Conservation (phyloP, 2,113 vertebrate species). For the Silurus glanis region DNA sequence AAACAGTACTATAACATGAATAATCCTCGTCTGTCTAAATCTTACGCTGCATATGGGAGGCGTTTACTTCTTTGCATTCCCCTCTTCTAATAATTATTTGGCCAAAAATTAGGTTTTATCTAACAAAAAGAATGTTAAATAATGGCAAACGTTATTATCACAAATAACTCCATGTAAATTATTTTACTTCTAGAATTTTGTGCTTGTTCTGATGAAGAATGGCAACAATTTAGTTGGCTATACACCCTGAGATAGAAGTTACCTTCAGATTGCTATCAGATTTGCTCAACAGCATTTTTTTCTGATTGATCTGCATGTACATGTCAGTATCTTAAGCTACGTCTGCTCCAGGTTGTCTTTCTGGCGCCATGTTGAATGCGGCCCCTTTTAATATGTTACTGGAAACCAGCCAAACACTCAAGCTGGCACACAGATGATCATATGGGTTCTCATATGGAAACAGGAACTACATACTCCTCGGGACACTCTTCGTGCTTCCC, state of each 20-base stretch:
- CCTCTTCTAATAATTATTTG: neutral
- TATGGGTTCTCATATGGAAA: constrained; percentile 9
- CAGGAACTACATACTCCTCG: constrained; percentile 26
- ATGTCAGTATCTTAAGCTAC: neutral
- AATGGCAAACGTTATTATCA: too few relatives aligned
- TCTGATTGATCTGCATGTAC: constrained; percentile 3
- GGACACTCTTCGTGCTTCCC: neutral
- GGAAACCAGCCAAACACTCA: constrained; percentile 30
- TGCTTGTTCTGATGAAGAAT: neutral
- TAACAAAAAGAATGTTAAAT: neutral
- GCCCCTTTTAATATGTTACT: constrained; percentile 7
- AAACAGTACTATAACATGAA: neutral
- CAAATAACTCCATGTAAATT: neutral
- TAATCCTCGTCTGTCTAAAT: neutral
- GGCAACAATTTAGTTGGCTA: neutral
- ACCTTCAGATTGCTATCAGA: neutral
- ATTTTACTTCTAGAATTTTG: neutral
- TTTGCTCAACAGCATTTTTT: neutral
- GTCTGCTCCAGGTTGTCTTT: neutral
- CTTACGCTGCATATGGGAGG: neutral
- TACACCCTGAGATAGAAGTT: neutral
- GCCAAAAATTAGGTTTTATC: neutral
- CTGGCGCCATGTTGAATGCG: neutral
- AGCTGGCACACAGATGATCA: constrained; percentile 44
- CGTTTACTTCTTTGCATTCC: neutral